A percentile compares a stretch with the other conserved stretches of the same genome.
Evolutionary conservation across 2,113 vertebrate species (phyloP).

Genomic region (Sinocyclocheilus rhinocerous): DNA sequence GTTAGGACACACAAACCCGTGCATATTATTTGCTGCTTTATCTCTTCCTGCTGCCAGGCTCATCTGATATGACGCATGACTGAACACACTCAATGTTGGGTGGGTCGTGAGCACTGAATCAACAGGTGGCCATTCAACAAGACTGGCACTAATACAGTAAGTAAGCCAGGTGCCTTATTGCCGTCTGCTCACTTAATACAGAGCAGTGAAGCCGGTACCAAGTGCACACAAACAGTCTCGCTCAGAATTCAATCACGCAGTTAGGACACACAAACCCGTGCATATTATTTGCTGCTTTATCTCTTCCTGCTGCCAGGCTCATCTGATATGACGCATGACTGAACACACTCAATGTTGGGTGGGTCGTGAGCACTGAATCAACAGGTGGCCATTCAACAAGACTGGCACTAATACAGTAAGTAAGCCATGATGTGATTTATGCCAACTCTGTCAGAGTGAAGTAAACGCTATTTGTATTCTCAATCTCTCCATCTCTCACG

Average conservation of each 20-base stretch:
- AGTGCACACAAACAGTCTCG: slow-evolving; percentile 10
- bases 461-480: slow-evolving; percentile 20
- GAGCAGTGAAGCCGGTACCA: slow-evolving; percentile 31
- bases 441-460: slow-evolving; percentile 4
- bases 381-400: slow-evolving; percentile 71
- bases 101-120: slow-evolving; percentile 72
- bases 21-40: slow-evolving; percentile 41
- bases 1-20: slow-evolving; percentile 23
- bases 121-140: slow-evolving; percentile 72
- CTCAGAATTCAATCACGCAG: slow-evolving; percentile 10
- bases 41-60: slow-evolving; percentile 58
- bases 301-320: slow-evolving; percentile 57
- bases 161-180: slow-evolving; percentile 69
- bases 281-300: slow-evolving; percentile 45
- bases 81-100: slow-evolving; percentile 52
- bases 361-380: slow-evolving; percentile 73
- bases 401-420: slow-evolving; percentile 48
- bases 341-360: slow-evolving; percentile 52
- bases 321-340: slow-evolving; percentile 64
- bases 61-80: slow-evolving; percentile 64
- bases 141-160: no score
- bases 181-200: slow-evolving; percentile 48
- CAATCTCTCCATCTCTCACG: not conserved
- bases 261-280: slow-evolving; percentile 21
- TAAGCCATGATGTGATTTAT: slow-evolving; percentile 43